phyloP scores from a whole-genome alignment of 2,113 vertebrate species.

The human region DNA sequence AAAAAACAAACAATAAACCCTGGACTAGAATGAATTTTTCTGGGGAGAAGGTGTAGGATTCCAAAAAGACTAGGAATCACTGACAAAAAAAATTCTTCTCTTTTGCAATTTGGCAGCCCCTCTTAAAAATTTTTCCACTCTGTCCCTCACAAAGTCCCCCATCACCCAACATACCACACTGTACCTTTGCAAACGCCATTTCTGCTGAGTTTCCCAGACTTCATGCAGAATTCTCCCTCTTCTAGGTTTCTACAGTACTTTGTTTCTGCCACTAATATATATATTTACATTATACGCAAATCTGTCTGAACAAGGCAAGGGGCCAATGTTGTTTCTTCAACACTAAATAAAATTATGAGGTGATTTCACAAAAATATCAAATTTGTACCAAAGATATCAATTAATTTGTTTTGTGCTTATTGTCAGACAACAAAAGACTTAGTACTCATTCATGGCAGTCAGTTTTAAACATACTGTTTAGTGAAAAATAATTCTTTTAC shows the following conservation, averaged over 20 bases:
- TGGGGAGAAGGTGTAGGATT: not conserved
- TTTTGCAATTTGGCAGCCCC: not conserved
- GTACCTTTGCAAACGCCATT: not conserved
- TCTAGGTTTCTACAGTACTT: not conserved
- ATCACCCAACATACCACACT: not conserved
- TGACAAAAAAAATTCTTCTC: not conserved
- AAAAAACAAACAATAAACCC: not conserved
- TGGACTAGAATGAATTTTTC: not conserved
- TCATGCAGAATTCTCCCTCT: not conserved
- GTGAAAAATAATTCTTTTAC: constrained; percentile 16
- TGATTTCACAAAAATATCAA: not conserved
- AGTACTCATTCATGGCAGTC: not conserved
- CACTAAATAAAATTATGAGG: not conserved
- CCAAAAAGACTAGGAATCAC: not conserved
- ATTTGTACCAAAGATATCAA: constrained; percentile 25
- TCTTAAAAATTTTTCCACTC: not conserved
- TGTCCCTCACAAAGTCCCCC: not conserved
- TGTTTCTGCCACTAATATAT: not conserved
- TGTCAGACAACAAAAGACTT: not conserved
- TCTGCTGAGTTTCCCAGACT: not conserved
- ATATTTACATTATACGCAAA: not conserved
- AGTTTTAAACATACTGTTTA: constrained; percentile 14
- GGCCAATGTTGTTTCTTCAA: not conserved
- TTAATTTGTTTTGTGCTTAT: not conserved
- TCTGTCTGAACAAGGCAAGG: not conserved